These are phyloP conservation scores for Zoanthus sociatus DNA, from an alignment of 92 coral and sea anemone genomes.

Conservation along the genomic window DNA sequence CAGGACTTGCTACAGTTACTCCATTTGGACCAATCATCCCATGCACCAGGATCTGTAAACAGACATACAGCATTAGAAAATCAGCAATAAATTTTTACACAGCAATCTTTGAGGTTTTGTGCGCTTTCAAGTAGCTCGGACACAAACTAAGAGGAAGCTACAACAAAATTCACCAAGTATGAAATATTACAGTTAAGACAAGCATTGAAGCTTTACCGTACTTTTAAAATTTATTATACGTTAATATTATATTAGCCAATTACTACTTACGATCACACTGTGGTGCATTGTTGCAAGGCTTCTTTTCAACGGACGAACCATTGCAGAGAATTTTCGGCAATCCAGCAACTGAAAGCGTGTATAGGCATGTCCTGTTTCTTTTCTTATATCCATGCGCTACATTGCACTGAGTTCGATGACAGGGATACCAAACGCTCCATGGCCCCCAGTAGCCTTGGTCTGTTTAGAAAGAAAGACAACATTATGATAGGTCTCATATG, in stretches of 20 bases:
- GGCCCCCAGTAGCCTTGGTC: slow-evolving; percentile 17
- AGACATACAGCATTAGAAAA: too few relatives aligned
- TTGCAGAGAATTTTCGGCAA: background rate
- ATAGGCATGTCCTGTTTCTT: slow-evolving; percentile 13
- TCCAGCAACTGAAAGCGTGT: background rate
- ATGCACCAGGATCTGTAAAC: slow-evolving; percentile 12
- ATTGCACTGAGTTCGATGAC: slow-evolving; percentile 31
- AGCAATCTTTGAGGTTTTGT: too few relatives aligned
- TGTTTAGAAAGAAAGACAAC: background rate
- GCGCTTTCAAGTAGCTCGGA: too few relatives aligned
- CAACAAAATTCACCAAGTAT: too few relatives aligned
- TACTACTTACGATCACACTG: slow-evolving; percentile 22
- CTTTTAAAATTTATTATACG: too few relatives aligned
- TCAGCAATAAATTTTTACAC: background rate
- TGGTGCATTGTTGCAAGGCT: background rate
- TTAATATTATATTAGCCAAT: too few relatives aligned
- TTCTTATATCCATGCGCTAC: background rate
- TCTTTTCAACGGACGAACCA: background rate
- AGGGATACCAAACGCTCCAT: slow-evolving; percentile 6
- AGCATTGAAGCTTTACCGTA: too few relatives aligned
- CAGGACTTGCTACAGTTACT: slow-evolving; percentile 17
- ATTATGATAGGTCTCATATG: background rate
- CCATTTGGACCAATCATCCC: background rate
- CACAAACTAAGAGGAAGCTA: too few relatives aligned
- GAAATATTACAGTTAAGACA: too few relatives aligned